Conservation (phyloP, 1,140 invertebrate genomes). For the Drosophila nikananu region DNA sequence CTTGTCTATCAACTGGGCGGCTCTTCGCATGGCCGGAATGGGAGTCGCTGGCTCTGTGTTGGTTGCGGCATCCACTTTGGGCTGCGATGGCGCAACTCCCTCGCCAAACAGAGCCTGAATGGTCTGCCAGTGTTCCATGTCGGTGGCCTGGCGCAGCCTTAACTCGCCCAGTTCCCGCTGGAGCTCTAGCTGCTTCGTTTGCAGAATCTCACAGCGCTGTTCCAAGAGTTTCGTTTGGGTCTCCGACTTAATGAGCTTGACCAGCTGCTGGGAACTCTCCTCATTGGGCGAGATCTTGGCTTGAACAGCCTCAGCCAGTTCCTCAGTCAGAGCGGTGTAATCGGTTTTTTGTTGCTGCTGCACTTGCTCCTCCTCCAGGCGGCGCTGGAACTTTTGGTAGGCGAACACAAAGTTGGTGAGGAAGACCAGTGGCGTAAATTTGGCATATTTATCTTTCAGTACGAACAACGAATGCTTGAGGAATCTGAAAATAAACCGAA, state of each 20-base stretch:
- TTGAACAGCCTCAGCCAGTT: constrained; percentile 43
- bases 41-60: constrained; percentile 66
- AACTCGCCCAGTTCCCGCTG: constrained; percentile 60
- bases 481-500: constrained; percentile 50
- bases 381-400: constrained; percentile 64
- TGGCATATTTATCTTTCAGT: constrained; percentile 82
- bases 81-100: background rate
- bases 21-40: constrained; percentile 65
- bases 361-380: constrained; percentile 45
- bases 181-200: constrained; percentile 52
- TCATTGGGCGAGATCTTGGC: constrained; percentile 39
- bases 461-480: constrained; percentile 70
- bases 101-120: constrained; percentile 73
- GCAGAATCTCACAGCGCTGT: constrained; percentile 61
- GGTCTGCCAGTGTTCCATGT: constrained; percentile 80
- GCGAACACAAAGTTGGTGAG: constrained; percentile 80
- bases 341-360: constrained; percentile 11
- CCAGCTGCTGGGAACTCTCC: constrained; percentile 73
- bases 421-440: constrained; percentile 83
- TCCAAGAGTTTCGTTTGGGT: constrained; percentile 71
- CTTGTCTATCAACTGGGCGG: constrained; percentile 63
- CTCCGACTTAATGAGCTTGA: constrained; percentile 76
- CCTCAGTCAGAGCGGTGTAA: constrained; percentile 13
- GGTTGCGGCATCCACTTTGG: constrained; percentile 52
- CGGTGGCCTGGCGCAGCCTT: constrained; percentile 56